These are phyloP conservation scores for Cisticola juncidis DNA, from an alignment of 2,113 vertebrate species.

Conservation along the genomic window DNA sequence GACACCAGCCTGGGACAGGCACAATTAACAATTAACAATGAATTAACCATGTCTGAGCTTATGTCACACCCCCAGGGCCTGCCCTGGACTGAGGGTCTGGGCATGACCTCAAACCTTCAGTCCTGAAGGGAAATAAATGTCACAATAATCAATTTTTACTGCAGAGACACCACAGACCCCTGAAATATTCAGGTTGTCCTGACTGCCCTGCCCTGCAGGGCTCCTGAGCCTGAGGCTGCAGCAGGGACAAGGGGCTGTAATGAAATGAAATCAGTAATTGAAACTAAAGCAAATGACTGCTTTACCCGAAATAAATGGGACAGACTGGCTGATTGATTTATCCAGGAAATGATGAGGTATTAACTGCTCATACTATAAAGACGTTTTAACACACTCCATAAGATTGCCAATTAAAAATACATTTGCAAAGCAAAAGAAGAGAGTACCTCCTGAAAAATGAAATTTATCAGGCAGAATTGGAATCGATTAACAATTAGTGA, in stretches of 20 bases:
- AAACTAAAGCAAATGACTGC: neutral
- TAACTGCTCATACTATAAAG: neutral
- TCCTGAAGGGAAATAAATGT: neutral
- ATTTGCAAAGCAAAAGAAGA: neutral
- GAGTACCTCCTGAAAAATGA: neutral
- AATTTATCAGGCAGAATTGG: conserved; percentile 22
- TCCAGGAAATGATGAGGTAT: neutral
- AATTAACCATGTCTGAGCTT: neutral
- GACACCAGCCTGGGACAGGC: neutral
- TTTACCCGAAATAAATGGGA: neutral
- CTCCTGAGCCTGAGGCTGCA: neutral
- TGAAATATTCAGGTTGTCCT: neutral
- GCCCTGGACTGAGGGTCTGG: neutral
- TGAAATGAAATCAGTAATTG: neutral
- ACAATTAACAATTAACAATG: too few relatives aligned
- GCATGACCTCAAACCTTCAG: neutral
- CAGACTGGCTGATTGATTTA: neutral
- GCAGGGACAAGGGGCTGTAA: neutral
- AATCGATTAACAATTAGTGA: neutral
- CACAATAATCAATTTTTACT: neutral
- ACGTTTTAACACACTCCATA: neutral
- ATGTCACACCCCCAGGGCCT: neutral
- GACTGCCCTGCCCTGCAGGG: neutral
- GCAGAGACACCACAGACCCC: neutral
- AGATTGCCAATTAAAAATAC: conserved; percentile 12